Percentiles rank a stretch among this genome's conserved stretches.
Evolutionary conservation across 1,140 invertebrate species (phyloP).

Genomic region (Galendromus occidentalis): DNA sequence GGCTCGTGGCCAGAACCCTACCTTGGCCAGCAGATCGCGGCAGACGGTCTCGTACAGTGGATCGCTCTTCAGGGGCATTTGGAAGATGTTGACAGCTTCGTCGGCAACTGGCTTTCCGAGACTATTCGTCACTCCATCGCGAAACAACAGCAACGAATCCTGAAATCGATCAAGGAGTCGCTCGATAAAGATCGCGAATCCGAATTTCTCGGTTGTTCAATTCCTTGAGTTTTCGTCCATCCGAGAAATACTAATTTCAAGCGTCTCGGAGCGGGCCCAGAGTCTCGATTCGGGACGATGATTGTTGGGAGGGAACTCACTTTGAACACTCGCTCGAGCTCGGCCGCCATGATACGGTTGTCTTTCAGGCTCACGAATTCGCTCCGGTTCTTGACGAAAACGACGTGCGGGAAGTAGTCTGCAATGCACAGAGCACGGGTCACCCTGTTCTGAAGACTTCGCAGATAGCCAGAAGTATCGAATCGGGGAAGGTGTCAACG

Average conservation of each 20-base stretch:
- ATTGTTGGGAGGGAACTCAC: neutral
- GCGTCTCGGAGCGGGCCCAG: too few relatives aligned
- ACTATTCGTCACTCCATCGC: neutral
- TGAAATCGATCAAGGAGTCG: too few relatives aligned
- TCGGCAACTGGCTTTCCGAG: neutral
- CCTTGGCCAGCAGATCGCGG: neutral
- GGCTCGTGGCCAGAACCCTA: neutral
- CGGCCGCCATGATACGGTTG: neutral
- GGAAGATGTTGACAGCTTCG: neutral
- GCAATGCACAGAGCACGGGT: neutral
- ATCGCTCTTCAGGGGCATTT: neutral
- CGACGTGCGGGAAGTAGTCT: conserved; percentile 8
- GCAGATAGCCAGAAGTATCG: neutral
- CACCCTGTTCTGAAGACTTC: neutral
- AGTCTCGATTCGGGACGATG: too few relatives aligned
- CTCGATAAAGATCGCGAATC: too few relatives aligned
- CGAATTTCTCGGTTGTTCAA: too few relatives aligned
- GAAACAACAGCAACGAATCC: neutral
- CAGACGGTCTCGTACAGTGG: neutral
- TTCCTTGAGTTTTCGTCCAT: too few relatives aligned
- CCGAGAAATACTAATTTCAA: too few relatives aligned
- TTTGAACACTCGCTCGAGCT: neutral
- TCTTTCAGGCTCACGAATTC: neutral
- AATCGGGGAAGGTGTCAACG: too few relatives aligned
- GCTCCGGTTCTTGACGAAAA: neutral